These are phyloP conservation scores for Dendrolimus kikuchii DNA, from an alignment of 1,140 invertebrate species.

Conservation along the genomic window DNA sequence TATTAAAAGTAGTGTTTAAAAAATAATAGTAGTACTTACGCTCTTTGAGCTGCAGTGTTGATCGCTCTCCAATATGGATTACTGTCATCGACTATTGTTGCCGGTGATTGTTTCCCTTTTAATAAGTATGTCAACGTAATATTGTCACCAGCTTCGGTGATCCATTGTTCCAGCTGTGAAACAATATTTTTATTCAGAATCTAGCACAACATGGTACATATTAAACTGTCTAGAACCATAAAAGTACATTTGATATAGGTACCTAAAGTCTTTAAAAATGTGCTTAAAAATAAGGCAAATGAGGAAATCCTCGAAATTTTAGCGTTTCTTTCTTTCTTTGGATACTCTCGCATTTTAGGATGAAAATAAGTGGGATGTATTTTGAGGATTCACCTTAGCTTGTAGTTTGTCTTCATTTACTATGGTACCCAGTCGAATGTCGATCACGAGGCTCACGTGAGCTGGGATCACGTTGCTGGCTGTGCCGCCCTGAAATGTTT, in stretches of 20 bases:
- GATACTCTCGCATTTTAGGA: background rate
- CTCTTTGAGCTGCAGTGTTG: conserved; percentile 67
- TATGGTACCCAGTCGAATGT: conserved; percentile 82
- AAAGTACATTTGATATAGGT: too few species aligned
- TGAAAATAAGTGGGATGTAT: background rate
- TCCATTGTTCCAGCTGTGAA: conserved; percentile 75
- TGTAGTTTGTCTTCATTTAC: conserved; percentile 77
- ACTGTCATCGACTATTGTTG: conserved; percentile 75
- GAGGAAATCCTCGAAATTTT: too few species aligned
- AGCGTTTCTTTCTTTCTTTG: too few species aligned
- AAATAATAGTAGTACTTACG: conserved; percentile 39
- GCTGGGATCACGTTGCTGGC: conserved; percentile 81
- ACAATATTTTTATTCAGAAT: background rate
- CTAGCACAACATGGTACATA: too few species aligned
- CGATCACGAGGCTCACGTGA: conserved; percentile 81
- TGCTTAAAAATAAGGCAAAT: too few species aligned
- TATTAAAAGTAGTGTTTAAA: too few species aligned
- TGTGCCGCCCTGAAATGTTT: conserved; percentile 22
- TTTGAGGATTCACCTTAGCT: conserved; percentile 7
- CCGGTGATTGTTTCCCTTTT: conserved; percentile 74
- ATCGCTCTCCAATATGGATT: conserved; percentile 88
- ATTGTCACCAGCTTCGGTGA: conserved; percentile 81
- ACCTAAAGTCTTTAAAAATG: too few species aligned
- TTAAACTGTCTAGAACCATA: too few species aligned
- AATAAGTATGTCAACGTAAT: conserved; percentile 80